Conservation (phyloP, 2,888 invertebrate species). For the Eupithecia tripunctaria region DNA sequence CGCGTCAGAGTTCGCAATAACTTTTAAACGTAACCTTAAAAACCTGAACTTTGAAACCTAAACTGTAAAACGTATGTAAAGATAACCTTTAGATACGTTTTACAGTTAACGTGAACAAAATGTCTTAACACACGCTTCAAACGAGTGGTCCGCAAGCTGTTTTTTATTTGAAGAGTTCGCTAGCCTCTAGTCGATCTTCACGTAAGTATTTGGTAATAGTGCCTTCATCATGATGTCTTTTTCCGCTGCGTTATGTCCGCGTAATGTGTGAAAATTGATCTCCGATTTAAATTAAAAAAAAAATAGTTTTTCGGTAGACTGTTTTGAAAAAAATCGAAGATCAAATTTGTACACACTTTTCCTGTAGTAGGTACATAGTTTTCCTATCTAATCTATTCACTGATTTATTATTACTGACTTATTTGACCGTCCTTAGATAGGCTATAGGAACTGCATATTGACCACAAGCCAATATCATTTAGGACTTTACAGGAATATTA, state of each 20-base stretch:
- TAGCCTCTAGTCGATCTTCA: not conserved
- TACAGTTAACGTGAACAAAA: too few relatives aligned
- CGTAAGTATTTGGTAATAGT: not conserved
- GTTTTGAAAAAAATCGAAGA: not conserved
- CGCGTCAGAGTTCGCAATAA: too few relatives aligned
- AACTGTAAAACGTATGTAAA: too few relatives aligned
- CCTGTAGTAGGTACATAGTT: not conserved
- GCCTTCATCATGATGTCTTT: not conserved
- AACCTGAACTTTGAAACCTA: too few relatives aligned
- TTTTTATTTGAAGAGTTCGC: too few relatives aligned
- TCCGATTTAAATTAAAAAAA: not conserved
- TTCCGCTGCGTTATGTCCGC: not conserved
- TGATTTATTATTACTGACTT: not conserved
- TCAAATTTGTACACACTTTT: not conserved
- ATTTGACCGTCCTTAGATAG: not conserved
- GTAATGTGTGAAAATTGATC: not conserved
- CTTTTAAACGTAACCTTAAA: too few relatives aligned
- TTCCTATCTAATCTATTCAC: not conserved
- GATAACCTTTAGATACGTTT: too few relatives aligned
- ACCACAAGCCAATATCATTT: not conserved
- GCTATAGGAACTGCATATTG: not conserved
- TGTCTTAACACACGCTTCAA: too few relatives aligned
- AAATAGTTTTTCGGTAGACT: not conserved
- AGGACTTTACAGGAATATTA: not conserved
- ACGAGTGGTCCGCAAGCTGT: too few relatives aligned